phyloP scores from a whole-genome alignment of 2,888 invertebrate species.

The Leucophenga maculata region DNA sequence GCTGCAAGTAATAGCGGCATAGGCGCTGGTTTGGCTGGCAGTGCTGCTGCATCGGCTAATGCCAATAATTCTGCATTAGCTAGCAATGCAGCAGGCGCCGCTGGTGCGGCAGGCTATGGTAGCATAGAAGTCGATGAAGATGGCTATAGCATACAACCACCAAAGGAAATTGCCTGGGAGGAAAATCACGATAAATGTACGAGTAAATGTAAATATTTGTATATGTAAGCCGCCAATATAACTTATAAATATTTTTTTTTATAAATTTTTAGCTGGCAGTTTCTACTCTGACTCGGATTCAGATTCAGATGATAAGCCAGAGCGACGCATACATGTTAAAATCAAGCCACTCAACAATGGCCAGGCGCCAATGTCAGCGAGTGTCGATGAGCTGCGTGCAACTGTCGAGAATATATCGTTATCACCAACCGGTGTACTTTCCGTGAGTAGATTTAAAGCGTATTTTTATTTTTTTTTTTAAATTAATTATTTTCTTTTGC shows the following conservation, averaged over 20 bases:
- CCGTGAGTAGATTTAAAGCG: constrained; percentile 70
- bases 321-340: constrained; percentile 92
- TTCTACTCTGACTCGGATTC: constrained; percentile 91
- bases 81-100: constrained; percentile 33
- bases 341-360: constrained; percentile 95
- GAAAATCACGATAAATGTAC: constrained; percentile 75
- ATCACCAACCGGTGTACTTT: constrained; percentile 81
- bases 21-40: constrained; percentile 30
- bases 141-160: constrained; percentile 90
- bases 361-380: constrained; percentile 91
- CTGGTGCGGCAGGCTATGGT: constrained; percentile 71
- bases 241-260: not conserved
- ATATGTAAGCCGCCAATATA: too few species aligned
- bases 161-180: constrained; percentile 79
- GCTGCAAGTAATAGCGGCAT: constrained; percentile 69
- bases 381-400: constrained; percentile 93
- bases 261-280: constrained; percentile 77
- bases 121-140: constrained; percentile 93
- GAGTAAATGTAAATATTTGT: too few species aligned
- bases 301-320: constrained; percentile 91
- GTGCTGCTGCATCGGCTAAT: constrained; percentile 23
- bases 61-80: constrained; percentile 14
- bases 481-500: constrained; percentile 63
- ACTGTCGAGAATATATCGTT: constrained; percentile 92
- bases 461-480: constrained; percentile 67